Base-by-base conservation (phyloP, 2,113 vertebrate species). In the Toxotes jaculatrix region DNA sequence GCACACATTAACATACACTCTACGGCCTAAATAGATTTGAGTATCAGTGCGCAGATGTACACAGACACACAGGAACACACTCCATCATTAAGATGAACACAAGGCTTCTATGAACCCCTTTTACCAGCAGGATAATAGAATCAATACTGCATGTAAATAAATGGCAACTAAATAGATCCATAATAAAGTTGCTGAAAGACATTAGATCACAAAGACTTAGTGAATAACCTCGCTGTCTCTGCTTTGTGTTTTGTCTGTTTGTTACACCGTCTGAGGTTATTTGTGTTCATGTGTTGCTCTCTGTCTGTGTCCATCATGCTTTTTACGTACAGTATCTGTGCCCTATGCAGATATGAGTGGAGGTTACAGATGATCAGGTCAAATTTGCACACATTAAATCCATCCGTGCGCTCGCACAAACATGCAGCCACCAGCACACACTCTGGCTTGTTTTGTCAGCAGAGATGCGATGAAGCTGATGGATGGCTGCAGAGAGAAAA, bases 381-480 rank as follows among this genome's bases (percentile, higher is more conserved):
- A 82, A 13, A 36, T 79, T 53, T 74, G 21, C 38, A 45, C 43
- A 55, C 14, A n/a, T 63, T 43, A 74, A 73, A 72, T 59, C 17
- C 59, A 79, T 34, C 34, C 45, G 40, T 12, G 2, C 64, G 66
- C 77, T n/a, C 17, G 4, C n/a, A 27, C 57, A 82, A 17, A 66
- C 61, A 49, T 40, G 14, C 51, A 66, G 16, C 47, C 51, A 66
- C 11, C 47, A 66, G 11, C 74, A 60, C 66, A 62, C 31, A 59
- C 23, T 17, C 21, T 40, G 45, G 27, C 42, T 70, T 36, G 36
- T 65, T 83, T 77, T 86, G 88, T 92, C 89, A 88, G 83, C 55
- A 43, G 80, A 83, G 90, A 93, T 89, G 82, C 71, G 68, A 87
- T 94, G 91, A 88, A 84, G 56, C 82, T 95, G 93, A 95, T 93